These are phyloP conservation scores for Rhipidura dahli DNA, from an alignment of 2,113 vertebrate species.

Conservation along the genomic window DNA sequence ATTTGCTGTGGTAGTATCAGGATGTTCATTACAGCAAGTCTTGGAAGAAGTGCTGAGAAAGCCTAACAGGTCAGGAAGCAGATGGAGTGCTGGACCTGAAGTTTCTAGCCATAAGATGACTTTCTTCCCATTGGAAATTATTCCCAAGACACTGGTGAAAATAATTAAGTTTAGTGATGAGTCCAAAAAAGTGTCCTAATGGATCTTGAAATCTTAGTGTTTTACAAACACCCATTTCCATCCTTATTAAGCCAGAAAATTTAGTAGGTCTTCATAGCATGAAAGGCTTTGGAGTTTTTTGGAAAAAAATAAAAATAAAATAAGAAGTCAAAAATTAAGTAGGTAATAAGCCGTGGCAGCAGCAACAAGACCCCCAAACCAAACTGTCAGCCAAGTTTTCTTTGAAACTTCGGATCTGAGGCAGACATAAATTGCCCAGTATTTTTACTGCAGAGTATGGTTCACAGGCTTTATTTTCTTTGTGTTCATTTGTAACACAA, in stretches of 20 bases:
- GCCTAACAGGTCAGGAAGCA: background rate
- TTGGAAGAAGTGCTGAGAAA: background rate
- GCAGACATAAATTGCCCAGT: background rate
- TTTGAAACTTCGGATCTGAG: background rate
- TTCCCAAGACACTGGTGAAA: background rate
- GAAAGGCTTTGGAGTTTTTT: background rate
- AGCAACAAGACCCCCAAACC: background rate
- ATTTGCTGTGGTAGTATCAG: background rate
- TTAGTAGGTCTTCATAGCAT: background rate
- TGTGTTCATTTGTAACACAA: fast-evolving
- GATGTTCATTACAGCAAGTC: background rate
- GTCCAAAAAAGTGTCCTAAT: background rate
- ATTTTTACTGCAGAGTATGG: background rate
- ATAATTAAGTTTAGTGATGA: background rate
- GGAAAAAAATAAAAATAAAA: background rate
- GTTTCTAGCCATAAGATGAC: background rate
- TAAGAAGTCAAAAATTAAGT: background rate
- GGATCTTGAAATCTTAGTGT: background rate
- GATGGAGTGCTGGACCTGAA: background rate
- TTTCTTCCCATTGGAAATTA: background rate
- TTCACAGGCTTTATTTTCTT: background rate
- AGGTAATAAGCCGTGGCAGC: background rate
- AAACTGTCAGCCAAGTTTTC: background rate
- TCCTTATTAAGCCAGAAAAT: background rate
- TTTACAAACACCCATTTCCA: background rate